Conservation (phyloP, 2,888 invertebrate genomes). For the Cetonia aurata region DNA sequence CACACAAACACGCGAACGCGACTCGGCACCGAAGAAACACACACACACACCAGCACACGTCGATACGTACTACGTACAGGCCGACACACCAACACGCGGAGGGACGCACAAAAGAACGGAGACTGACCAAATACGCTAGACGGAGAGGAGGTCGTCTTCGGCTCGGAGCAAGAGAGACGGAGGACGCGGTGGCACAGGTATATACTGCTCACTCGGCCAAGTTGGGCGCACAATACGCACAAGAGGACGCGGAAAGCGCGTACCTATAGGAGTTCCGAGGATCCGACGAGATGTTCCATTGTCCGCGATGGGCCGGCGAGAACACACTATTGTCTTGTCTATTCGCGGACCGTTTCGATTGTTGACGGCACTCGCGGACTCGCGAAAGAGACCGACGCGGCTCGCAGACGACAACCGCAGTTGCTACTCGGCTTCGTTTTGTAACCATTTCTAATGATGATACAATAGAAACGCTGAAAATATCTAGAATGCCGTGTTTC, state of each 20-base stretch:
- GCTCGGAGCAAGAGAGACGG: not conserved
- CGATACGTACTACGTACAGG: too few species aligned
- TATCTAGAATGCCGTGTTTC: too few species aligned
- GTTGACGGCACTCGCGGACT: conserved; percentile 58
- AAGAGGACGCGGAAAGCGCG: conserved; percentile 61
- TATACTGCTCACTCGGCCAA: not conserved
- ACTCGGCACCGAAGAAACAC: conserved; percentile 50
- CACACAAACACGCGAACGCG: conserved; percentile 47
- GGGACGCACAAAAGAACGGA: conserved; percentile 34
- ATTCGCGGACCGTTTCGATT: conserved; percentile 59
- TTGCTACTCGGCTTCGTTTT: too few species aligned
- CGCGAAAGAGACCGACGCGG: too few species aligned
- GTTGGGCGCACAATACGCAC: not conserved
- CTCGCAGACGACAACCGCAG: too few species aligned
- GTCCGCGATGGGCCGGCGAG: conserved; percentile 60
- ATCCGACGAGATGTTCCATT: conserved; percentile 58
- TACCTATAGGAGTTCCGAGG: conserved; percentile 58
- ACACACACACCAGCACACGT: conserved; percentile 31
- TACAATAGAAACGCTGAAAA: too few species aligned
- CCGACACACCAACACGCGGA: not conserved
- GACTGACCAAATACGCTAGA: conserved; percentile 9
- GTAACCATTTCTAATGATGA: too few species aligned
- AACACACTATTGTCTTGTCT: conserved; percentile 66
- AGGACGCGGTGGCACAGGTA: conserved; percentile 14
- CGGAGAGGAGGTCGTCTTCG: not conserved